Evolutionary conservation across 2,113 vertebrate genomes (phyloP).

Genomic region (Penelope pileata): DNA sequence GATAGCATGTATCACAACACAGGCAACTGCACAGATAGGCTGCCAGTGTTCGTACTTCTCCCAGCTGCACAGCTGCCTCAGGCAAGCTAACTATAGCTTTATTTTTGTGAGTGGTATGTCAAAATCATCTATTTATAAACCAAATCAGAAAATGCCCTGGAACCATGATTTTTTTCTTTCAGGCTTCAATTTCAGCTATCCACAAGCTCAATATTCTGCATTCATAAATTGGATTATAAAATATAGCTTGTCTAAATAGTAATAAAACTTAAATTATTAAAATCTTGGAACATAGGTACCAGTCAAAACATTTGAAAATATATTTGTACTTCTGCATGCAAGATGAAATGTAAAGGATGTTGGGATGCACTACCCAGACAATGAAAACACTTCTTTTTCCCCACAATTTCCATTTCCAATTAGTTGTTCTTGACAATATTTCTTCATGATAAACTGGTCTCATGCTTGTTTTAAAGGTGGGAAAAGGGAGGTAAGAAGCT

Average conservation of each 20-base stretch:
- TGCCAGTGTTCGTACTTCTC: neutral
- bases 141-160: slow-evolving; percentile 44
- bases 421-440: neutral
- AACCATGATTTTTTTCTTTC: slow-evolving; percentile 46
- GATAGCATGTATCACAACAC: slow-evolving; percentile 11
- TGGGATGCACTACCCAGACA: neutral
- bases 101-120: slow-evolving; percentile 43
- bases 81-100: slow-evolving; percentile 53
- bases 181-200: neutral
- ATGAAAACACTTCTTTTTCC: neutral
- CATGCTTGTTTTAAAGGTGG: neutral
- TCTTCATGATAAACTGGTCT: neutral
- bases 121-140: slow-evolving; percentile 60
- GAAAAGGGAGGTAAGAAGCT: neutral
- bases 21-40: neutral
- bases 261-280: neutral
- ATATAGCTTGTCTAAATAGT: neutral
- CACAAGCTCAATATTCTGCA: neutral
- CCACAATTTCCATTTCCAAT: neutral
- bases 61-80: slow-evolving; percentile 42
- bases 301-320: neutral
- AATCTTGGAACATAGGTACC: neutral
- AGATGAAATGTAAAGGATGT: neutral
- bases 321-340: neutral
- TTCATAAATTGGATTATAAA: neutral